Evolutionary conservation across 2,888 invertebrate genomes (phyloP), one percentile per base, ranked within the genome.

Genomic region (Aproaerema taeniolella): DNA sequence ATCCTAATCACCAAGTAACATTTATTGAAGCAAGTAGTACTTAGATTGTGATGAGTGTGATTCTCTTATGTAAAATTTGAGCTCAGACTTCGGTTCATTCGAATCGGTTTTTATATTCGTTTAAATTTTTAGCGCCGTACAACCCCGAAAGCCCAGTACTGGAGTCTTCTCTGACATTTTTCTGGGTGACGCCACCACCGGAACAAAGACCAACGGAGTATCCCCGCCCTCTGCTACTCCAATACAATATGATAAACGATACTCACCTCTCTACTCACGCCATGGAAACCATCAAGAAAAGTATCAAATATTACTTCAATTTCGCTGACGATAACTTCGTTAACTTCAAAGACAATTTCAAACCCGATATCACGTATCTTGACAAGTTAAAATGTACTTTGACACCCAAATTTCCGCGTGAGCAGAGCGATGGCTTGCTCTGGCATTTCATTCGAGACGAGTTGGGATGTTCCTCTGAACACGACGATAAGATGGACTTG

Each of bases 161-260:
- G 50, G 95, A 95, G 61, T 96, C 96, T 0, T 92, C 92, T 31
- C 88, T 95, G 9, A 92, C 94, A 46, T 92, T 95, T 40, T 98
- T 95, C 75, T 98, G 98, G 97, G 96, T 97, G 2, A 91, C 95
- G 86, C 97, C 98, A n/a, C 97, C 98, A 1, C 94, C 95, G 30
- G 98, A 98, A 85, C 94, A 93, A 61, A 91, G 95, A 55, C 95
- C 96, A 7, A 92, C 94, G 38, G 97, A 97, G 74, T 96, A 97
- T 73, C 97, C 97, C 0, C 91, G 96, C 31, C 98, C 98, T 0
- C 93, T 98, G 91, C 87, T 94, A 31, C 91, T 98, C 82, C 94
- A 94, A 50, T 96, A 96, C 67, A 93, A 92, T 46, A 90, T 96
- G 47, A 83, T 92, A 2, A 93, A 95, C 57, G 97, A 97, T 61